Percentiles rank a stretch among this genome's conserved stretches.
Conservation (phyloP, 1,140 invertebrate genomes). For the Thalassaphorura encarpata region DNA sequence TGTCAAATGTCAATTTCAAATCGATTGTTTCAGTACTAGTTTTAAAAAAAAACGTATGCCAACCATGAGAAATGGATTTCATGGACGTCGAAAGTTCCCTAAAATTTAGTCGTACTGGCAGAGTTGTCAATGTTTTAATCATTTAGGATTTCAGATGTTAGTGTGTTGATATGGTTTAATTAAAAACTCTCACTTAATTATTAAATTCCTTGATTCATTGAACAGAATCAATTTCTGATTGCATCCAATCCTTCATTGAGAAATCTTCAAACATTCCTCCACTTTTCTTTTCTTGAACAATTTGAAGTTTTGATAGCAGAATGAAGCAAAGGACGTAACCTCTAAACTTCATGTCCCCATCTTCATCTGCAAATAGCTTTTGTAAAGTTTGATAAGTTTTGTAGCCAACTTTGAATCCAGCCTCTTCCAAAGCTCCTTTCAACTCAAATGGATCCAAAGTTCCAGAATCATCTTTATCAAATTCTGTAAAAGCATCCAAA, state of each 20-base stretch:
- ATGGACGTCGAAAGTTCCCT: too few relatives aligned
- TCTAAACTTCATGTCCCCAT: neutral
- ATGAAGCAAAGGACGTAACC: slow-evolving; percentile 2
- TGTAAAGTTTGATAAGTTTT: slow-evolving; percentile 13
- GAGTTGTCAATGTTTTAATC: too few relatives aligned
- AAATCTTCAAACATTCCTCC: slow-evolving; percentile 3
- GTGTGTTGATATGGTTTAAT: too few relatives aligned
- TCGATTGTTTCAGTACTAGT: too few relatives aligned
- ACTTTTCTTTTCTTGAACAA: neutral
- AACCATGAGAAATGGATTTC: too few relatives aligned
- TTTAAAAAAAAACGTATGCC: too few relatives aligned
- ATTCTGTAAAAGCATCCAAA: neutral
- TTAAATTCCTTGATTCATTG: too few relatives aligned
- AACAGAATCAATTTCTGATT: neutral
- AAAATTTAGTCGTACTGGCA: too few relatives aligned
- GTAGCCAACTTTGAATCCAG: slow-evolving; percentile 11
- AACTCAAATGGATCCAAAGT: slow-evolving; percentile 15
- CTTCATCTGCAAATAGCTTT: neutral
- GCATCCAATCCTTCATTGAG: slow-evolving; percentile 8
- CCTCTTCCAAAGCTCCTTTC: slow-evolving; percentile 4
- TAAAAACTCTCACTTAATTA: too few relatives aligned
- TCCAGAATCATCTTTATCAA: slow-evolving; percentile 5
- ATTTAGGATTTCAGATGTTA: too few relatives aligned
- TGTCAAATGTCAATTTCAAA: too few relatives aligned
- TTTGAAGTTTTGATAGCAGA: neutral